phyloP scores from a whole-genome alignment of 1,140 invertebrate genomes.

The Neotoxoptera formosana region DNA sequence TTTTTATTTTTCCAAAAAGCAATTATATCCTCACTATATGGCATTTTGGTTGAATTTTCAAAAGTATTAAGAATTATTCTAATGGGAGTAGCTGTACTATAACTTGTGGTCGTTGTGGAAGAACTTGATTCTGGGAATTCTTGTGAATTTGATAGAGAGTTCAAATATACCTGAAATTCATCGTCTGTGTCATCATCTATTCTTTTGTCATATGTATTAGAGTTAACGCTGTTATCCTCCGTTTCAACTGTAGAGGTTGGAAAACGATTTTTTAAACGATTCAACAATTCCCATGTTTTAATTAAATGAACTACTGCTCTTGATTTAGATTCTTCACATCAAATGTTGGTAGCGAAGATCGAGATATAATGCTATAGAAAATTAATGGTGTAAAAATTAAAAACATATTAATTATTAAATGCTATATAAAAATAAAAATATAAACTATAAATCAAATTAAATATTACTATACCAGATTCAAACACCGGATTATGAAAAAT shows the following conservation, averaged over 20 bases:
- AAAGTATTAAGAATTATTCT: slow-evolving; percentile 4
- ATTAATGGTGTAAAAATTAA: background rate
- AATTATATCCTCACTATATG: background rate
- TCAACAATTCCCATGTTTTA: background rate
- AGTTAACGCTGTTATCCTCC: background rate
- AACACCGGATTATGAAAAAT: background rate
- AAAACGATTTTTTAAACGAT: background rate
- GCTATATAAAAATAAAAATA: too few species aligned
- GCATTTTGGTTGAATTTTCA: background rate
- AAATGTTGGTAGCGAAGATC: background rate
- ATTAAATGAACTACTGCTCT: background rate
- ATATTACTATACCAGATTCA: slow-evolving; percentile 6
- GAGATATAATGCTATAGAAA: background rate
- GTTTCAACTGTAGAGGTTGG: background rate
- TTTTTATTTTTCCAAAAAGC: background rate
- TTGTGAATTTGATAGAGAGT: slow-evolving; percentile 19
- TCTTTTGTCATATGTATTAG: background rate
- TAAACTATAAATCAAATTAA: too few species aligned
- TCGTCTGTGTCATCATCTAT: background rate
- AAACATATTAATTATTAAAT: too few species aligned
- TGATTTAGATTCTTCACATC: too few species aligned
- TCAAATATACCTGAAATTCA: background rate
- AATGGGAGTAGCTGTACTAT: background rate
- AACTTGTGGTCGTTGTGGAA: background rate
- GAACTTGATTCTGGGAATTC: background rate